Evolutionary conservation across 2,113 vertebrate species (phyloP).

Genomic region (Garra rufa): DNA sequence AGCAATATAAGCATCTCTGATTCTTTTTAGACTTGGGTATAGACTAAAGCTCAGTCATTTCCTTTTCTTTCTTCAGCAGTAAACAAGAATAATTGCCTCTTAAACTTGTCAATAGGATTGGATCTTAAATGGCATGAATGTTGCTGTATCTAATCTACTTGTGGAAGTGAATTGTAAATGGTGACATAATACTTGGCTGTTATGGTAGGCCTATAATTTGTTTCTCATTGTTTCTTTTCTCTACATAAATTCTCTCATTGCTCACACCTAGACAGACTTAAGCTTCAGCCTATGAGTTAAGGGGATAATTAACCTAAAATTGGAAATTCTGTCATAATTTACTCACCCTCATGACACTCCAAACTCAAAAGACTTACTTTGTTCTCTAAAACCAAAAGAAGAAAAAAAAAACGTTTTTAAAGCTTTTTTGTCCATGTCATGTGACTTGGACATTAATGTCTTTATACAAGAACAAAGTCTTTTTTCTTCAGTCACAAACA

Average conservation of each 20-base stretch:
- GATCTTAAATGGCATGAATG: conserved; percentile 4
- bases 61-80: not conserved
- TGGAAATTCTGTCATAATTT: not conserved
- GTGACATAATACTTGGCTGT: not conserved
- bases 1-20: not conserved
- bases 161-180: not conserved
- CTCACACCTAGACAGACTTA: not conserved
- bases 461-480: not conserved
- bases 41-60: not conserved
- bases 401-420: not conserved
- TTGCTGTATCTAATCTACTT: not conserved
- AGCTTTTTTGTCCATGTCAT: not conserved
- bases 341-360: not conserved
- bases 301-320: not conserved
- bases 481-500: no score
- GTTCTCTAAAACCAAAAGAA: not conserved
- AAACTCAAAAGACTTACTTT: not conserved
- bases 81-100: not conserved
- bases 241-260: not conserved
- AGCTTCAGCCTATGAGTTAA: not conserved
- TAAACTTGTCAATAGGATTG: not conserved
- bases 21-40: not conserved
- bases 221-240: not conserved
- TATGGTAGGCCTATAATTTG: not conserved
- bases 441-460: not conserved